Evolutionary conservation across 1,140 invertebrate genomes (phyloP).

Genomic region (Sinella curviseta): DNA sequence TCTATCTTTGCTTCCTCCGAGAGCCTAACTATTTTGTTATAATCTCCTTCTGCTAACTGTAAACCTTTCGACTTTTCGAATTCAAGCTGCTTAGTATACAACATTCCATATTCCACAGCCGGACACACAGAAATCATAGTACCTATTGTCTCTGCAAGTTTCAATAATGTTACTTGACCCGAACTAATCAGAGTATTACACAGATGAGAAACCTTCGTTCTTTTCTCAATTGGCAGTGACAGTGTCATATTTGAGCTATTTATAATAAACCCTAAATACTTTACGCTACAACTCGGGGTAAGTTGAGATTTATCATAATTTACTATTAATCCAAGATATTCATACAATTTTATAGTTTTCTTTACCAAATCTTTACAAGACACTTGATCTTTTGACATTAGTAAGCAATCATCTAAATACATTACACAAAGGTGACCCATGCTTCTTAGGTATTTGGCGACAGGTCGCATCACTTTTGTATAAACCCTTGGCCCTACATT

Average conservation of each 20-base stretch:
- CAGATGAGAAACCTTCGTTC: background rate
- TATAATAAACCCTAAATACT: background rate
- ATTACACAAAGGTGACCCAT: constrained; percentile 12
- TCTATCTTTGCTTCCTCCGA: background rate
- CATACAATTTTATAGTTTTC: background rate
- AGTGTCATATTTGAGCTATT: background rate
- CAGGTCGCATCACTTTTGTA: constrained; percentile 37
- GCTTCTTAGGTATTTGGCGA: constrained; percentile 14
- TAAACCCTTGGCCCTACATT: constrained; percentile 27
- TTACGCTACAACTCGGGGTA: background rate
- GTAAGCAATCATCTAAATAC: constrained; percentile 42
- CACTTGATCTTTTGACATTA: background rate
- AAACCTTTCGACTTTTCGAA: background rate
- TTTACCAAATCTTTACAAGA: background rate
- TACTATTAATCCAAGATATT: background rate
- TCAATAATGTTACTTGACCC: background rate
- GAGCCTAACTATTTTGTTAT: background rate
- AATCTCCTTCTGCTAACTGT: background rate
- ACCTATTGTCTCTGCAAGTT: background rate
- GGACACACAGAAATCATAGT: background rate
- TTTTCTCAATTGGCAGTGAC: background rate
- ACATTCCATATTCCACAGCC: background rate
- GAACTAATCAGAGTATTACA: background rate
- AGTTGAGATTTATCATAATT: background rate
- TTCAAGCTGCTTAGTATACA: constrained; percentile 28